Percentiles rank a stretch among this genome's conserved stretches.
phyloP scores from a whole-genome alignment of 92 coral and sea anemone species.

The Epizoanthus scotinus region DNA sequence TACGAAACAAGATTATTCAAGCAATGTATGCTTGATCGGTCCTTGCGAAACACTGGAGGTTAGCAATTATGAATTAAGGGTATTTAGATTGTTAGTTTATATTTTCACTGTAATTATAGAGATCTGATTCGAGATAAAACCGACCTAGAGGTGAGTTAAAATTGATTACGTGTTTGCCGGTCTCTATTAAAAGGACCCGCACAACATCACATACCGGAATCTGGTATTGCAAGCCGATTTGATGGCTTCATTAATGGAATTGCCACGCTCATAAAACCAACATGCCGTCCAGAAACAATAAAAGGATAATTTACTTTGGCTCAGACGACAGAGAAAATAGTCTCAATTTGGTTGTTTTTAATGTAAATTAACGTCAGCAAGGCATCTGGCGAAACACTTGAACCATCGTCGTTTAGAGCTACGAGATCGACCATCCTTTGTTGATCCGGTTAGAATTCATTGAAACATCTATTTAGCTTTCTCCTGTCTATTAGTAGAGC shows the following conservation, averaged over 20 bases:
- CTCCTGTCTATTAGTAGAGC: not conserved
- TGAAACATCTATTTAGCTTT: not conserved
- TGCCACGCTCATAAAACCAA: constrained; percentile 38
- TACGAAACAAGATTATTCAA: too few relatives aligned
- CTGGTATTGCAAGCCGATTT: constrained; percentile 23
- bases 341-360: constrained; percentile 31
- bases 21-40: not conserved
- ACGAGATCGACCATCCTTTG: not conserved
- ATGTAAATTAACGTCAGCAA: constrained; percentile 19
- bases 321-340: constrained; percentile 36
- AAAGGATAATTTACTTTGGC: constrained; percentile 29
- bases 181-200: not conserved
- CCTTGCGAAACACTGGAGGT: constrained; percentile 21
- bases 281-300: constrained; percentile 10
- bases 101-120: constrained; percentile 27
- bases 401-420: not conserved
- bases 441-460: not conserved
- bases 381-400: constrained; percentile 23
- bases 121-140: constrained; percentile 31
- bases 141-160: not conserved
- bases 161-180: constrained; percentile 23
- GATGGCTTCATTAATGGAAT: constrained; percentile 29
- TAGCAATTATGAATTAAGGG: constrained; percentile 18
- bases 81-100: constrained; percentile 22
- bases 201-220: not conserved